Conservation (phyloP, 2,888 invertebrate species). For the Rotaria magnacalcarata region DNA sequence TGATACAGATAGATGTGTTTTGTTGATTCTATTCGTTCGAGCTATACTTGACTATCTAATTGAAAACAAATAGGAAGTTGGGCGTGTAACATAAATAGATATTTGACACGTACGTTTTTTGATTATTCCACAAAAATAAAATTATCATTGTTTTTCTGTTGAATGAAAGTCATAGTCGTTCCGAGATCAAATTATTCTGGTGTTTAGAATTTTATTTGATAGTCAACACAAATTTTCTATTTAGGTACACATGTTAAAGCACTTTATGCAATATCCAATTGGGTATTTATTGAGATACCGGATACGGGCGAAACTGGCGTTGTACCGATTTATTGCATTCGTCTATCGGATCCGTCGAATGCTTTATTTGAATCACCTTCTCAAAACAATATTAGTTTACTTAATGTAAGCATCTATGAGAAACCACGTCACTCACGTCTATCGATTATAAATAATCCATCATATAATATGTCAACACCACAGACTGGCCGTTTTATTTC, state of each 20-base stretch:
- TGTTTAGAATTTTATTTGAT: too few species aligned
- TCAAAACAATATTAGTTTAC: constrained; percentile 32
- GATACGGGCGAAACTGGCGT: background rate
- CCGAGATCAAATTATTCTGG: too few species aligned
- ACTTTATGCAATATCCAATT: background rate
- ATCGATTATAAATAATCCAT: background rate
- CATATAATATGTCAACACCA: background rate
- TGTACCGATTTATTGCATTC: background rate
- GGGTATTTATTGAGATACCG: constrained; percentile 10
- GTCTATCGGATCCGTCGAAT: background rate
- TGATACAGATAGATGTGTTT: background rate
- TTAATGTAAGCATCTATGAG: background rate
- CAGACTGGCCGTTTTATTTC: background rate
- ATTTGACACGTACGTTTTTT: background rate
- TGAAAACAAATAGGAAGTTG: background rate
- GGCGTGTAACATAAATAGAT: background rate
- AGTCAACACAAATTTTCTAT: background rate
- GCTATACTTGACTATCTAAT: background rate
- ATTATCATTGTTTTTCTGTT: too few species aligned
- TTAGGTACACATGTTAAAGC: constrained; percentile 3
- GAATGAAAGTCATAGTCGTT: too few species aligned
- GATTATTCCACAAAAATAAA: too few species aligned
- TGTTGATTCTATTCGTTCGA: background rate
- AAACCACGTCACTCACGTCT: constrained; percentile 17
- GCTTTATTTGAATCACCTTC: background rate